phyloP scores from a whole-genome alignment of 2,113 vertebrate species.

The Periophthalmus modestus region DNA sequence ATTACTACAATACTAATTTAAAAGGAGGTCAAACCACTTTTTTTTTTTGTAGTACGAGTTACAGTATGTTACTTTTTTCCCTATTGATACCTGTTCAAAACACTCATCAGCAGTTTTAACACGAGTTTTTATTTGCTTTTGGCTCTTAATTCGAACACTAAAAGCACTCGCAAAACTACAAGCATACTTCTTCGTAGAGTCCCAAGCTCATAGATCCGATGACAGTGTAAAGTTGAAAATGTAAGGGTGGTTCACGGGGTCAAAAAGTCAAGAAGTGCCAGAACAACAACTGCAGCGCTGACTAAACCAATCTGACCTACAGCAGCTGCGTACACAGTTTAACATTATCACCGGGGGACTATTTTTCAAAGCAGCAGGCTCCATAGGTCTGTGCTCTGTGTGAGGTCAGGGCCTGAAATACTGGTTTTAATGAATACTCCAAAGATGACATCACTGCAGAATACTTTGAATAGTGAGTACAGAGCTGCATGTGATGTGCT shows the following conservation, averaged over 20 bases:
- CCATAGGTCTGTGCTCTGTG: neutral
- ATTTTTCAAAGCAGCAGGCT: conserved; percentile 1
- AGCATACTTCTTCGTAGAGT: too few species aligned
- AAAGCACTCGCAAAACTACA: too few species aligned
- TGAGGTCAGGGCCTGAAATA: conserved; percentile 7
- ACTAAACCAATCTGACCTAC: neutral
- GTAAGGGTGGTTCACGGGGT: neutral
- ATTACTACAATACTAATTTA: too few species aligned
- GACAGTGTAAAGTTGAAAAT: neutral
- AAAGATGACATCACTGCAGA: conserved; percentile 25
- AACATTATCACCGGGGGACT: neutral
- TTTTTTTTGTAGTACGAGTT: too few species aligned
- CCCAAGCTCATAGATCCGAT: neutral
- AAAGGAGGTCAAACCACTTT: too few species aligned
- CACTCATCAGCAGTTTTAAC: too few species aligned
- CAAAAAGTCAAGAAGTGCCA: conserved; percentile 11
- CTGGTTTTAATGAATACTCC: conserved; percentile 13
- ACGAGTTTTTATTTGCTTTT: too few species aligned
- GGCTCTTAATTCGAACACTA: too few species aligned
- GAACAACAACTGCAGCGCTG: neutral
- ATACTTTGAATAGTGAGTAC: conserved; percentile 53
- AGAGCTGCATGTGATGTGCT: conserved; percentile 43
- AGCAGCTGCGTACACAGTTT: neutral
- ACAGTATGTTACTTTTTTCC: too few species aligned
- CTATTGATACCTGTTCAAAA: too few species aligned